Conservation (phyloP, 2,797 vertebrate genomes). For the Prionace glauca region DNA sequence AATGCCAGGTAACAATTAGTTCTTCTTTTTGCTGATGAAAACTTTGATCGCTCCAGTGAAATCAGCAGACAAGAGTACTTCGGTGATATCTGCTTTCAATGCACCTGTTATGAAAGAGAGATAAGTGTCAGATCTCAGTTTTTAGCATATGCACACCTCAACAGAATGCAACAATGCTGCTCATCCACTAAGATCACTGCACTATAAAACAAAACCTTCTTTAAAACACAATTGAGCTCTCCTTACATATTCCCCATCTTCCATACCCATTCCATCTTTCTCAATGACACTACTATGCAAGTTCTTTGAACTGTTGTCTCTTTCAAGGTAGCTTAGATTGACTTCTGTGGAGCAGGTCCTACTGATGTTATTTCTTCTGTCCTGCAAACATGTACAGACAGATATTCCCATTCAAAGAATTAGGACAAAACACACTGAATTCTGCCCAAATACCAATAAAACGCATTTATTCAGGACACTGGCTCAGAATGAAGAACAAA, state of each 20-base stretch:
- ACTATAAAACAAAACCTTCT: background rate
- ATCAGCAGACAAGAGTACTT: conserved; percentile 94
- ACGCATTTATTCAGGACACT: background rate
- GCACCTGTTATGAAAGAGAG: conserved; percentile 65
- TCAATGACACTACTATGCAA: background rate
- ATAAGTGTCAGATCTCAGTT: conserved; percentile 35
- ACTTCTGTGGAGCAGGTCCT: background rate
- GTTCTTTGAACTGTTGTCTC: background rate
- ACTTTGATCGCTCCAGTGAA: conserved; percentile 99
- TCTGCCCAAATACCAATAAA: background rate
- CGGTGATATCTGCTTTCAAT: conserved; percentile 85
- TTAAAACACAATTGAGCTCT: background rate
- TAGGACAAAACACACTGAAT: background rate
- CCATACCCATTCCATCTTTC: background rate
- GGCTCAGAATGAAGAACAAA: background rate
- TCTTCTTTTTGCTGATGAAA: conserved; percentile 94
- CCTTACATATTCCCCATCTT: background rate
- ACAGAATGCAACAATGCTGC: background rate
- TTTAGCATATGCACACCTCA: background rate
- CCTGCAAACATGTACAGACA: too few species aligned
- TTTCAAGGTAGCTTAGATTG: background rate
- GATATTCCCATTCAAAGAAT: background rate
- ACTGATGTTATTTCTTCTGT: background rate
- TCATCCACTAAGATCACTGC: background rate
- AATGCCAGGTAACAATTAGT: conserved; percentile 55